A percentile compares a stretch with the other conserved stretches of the same genome.
phyloP scores from a whole-genome alignment of 2,797 vertebrate species.

The Vipera ursinii region DNA sequence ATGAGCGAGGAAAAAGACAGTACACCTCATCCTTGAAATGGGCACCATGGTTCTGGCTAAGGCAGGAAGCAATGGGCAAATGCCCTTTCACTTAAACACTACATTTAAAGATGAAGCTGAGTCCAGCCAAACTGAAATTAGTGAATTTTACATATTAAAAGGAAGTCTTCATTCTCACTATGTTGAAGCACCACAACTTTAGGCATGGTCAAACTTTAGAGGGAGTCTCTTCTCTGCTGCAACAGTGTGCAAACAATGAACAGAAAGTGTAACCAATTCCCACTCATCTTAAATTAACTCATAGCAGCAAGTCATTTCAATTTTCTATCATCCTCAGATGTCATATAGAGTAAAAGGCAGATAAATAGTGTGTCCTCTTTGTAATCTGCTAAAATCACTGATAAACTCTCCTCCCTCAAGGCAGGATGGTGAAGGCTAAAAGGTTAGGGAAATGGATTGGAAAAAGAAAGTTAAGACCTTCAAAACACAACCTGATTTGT shows the following conservation, averaged over 20 bases:
- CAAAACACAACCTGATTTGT: not conserved
- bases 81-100: not conserved
- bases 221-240: not conserved
- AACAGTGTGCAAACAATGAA: not conserved
- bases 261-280: not conserved
- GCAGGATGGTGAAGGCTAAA: not conserved
- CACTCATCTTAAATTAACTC: not conserved
- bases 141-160: not conserved
- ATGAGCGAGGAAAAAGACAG: not conserved
- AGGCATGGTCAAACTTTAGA: not conserved
- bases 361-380: not conserved
- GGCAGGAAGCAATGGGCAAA: not conserved
- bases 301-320: not conserved
- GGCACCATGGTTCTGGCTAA: not conserved
- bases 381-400: not conserved
- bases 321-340: not conserved
- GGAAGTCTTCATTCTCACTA: not conserved
- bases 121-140: not conserved
- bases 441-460: not conserved
- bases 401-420: not conserved
- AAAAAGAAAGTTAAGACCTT: not conserved
- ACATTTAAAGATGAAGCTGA: not conserved
- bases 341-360: not conserved
- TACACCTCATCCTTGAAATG: not conserved
- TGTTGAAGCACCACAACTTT: not conserved